Evolutionary conservation across 2,113 vertebrate species (phyloP), one percentile per base, ranked within the genome.

Genomic region (Uria aalge): DNA sequence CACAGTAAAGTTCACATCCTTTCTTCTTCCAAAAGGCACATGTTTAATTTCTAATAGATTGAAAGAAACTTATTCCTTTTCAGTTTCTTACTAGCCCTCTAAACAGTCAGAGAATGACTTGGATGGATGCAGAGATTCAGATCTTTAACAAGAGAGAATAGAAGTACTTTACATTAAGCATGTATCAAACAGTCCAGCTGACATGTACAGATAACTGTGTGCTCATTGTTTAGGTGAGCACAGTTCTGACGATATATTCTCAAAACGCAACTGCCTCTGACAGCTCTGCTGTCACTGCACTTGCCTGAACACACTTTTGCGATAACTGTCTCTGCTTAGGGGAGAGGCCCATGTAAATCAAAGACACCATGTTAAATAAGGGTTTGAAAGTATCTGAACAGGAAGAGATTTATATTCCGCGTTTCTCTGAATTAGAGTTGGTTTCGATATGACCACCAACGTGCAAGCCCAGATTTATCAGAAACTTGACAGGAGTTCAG

Each of bases 181-280:
- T 18, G 6, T 29, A 52, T 29, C 52, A 85, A 75, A 53, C 38
- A 56, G 36, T 8, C 67, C 26, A 66, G 50, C 5, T 91, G 50
- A 73, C 18, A 23, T 0, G 0, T 12, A 55, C 11, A 74, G 34
- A 5, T 43, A 64, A 74, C 18, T 18, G 12, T 41, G 12, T 0
- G 1, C 5, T 88, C 50, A n/a, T 20, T 4, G 1, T 56, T 77
- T 52, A 15, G 8, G 55, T 53, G 73, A 81, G 38, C 20, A 40
- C 13, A 34, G 14, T 14, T 82, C 64, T 94, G 40, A 59, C 1
- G 2, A 40, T 12, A 43, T 11, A 26, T 68, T 88, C 40, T 67
- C 38, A 52, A 57, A 88, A 82, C 15, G 67, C 6, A 52, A 17
- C 19, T 38, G 41, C 76, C 73, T 81, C 56, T 41, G 40, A 41